phyloP scores from a whole-genome alignment of 2,113 vertebrate species.

The Geococcyx californianus region DNA sequence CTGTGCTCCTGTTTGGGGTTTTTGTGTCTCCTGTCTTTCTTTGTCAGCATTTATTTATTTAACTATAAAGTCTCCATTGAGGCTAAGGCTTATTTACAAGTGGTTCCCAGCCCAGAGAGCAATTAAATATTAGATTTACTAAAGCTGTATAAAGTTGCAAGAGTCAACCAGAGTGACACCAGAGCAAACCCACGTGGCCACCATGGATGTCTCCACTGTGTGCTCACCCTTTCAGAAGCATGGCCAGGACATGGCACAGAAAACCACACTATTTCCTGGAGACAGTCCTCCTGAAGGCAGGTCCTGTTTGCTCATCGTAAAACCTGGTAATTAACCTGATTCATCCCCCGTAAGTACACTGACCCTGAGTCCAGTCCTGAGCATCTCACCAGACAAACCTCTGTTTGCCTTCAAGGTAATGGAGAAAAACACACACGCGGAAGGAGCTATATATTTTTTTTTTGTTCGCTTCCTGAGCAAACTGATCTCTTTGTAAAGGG shows the following conservation, averaged over 20 bases:
- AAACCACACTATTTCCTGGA: background rate
- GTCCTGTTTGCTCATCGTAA: constrained; percentile 24
- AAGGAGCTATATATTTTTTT: background rate
- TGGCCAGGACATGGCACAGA: fast-evolving
- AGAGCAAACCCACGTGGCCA: background rate
- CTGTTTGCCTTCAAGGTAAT: background rate
- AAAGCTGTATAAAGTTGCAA: background rate
- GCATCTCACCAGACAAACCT: background rate
- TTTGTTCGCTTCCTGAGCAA: background rate
- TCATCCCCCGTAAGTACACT: background rate
- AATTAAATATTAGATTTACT: constrained; percentile 23
- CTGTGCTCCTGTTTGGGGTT: background rate
- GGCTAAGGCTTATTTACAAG: constrained; percentile 19
- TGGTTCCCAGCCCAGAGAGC: constrained; percentile 8
- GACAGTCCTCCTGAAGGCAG: background rate
- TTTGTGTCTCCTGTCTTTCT: constrained; percentile 8
- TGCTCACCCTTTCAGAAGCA: background rate
- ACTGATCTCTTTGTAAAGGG: background rate
- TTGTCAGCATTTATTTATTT: constrained; percentile 38
- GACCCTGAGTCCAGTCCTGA: background rate
- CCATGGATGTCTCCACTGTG: background rate
- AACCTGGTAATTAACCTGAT: background rate
- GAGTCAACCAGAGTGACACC: background rate
- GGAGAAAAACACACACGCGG: background rate
- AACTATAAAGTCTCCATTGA: constrained; percentile 12